A percentile compares a stretch with the other conserved stretches of the same genome.
phyloP scores from a whole-genome alignment of 2,797 vertebrate species.

The Choloepus didactylus region DNA sequence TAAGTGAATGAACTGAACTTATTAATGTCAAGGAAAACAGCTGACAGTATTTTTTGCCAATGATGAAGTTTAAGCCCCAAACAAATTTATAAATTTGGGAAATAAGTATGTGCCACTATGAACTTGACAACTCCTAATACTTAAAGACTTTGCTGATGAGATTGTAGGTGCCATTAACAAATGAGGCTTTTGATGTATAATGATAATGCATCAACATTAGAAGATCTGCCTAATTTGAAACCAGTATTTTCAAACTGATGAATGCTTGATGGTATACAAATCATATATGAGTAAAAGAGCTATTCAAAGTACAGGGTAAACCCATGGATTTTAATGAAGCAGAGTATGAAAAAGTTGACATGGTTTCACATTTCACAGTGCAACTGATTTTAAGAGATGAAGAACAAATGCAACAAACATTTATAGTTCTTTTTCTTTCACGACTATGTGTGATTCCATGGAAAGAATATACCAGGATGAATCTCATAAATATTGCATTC shows the following conservation, averaged over 20 bases:
- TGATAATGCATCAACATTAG: background rate
- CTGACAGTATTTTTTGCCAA: background rate
- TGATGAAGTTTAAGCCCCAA: background rate
- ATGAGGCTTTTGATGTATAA: background rate
- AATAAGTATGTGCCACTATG: background rate
- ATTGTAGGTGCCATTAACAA: background rate
- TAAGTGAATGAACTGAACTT: no score
- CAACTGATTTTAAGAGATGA: background rate
- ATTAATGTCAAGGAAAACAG: background rate
- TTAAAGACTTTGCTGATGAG: background rate
- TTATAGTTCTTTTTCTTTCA: background rate
- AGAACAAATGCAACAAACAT: fast-evolving
- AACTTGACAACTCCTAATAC: background rate
- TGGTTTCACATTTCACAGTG: background rate
- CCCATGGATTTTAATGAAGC: background rate
- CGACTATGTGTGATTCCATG: fast-evolving
- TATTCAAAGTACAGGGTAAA: no score
- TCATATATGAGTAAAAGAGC: background rate
- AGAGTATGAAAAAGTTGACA: background rate
- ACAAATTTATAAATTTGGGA: background rate
- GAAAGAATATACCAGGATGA: background rate
- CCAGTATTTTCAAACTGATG: background rate
- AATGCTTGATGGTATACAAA: background rate
- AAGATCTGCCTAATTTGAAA: background rate
- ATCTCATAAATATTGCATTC: background rate